phyloP scores from a whole-genome alignment of 1,140 invertebrate species.

The Orchesella cincta region DNA sequence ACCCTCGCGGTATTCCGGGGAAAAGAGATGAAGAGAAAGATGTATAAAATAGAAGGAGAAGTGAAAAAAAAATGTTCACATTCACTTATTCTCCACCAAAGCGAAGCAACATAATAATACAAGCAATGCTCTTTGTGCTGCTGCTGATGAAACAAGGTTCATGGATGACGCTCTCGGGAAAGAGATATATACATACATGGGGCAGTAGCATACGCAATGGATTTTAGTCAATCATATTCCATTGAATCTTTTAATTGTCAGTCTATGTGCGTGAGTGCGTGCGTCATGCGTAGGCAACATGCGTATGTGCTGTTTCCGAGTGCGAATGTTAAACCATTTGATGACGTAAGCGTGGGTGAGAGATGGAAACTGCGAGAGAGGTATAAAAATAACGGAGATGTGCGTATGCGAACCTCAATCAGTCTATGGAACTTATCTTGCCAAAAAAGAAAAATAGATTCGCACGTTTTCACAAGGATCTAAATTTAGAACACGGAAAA shows the following conservation, averaged over 20 bases:
- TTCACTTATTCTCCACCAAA: neutral
- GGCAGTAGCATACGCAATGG: neutral
- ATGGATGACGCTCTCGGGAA: neutral
- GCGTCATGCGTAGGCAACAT: neutral
- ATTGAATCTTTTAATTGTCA: neutral
- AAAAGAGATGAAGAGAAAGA: neutral
- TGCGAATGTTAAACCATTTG: slow-evolving; percentile 17
- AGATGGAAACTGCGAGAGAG: neutral
- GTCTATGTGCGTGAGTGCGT: slow-evolving; percentile 4
- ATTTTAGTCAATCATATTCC: neutral
- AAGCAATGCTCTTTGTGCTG: too few species aligned
- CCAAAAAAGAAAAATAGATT: too few species aligned
- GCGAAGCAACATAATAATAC: neutral
- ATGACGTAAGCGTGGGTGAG: neutral
- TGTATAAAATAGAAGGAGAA: neutral
- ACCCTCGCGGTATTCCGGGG: neutral
- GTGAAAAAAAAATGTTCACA: neutral
- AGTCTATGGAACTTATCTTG: slow-evolving; percentile 26
- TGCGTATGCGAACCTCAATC: neutral
- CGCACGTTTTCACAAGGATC: too few species aligned
- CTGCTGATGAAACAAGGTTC: too few species aligned
- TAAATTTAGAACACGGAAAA: slow-evolving; percentile 15
- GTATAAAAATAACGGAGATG: slow-evolving; percentile 6
- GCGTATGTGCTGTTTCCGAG: neutral
- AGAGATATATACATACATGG: too few species aligned